A percentile compares a stretch with the other conserved stretches of the same genome.
Conservation (phyloP, 2,888 invertebrate species). For the Oscheius onirici region DNA sequence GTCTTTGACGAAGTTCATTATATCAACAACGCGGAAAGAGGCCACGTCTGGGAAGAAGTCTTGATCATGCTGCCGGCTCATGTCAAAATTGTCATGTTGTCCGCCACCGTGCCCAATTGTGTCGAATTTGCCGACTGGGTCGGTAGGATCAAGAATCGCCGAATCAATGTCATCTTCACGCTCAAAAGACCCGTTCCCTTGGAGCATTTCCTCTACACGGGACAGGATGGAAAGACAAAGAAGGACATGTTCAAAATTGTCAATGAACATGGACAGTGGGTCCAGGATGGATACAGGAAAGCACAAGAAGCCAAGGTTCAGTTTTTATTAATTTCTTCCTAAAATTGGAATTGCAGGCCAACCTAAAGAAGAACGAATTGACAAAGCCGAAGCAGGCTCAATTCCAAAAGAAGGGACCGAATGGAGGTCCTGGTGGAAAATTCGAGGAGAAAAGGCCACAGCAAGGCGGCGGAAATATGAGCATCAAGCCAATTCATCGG, state of each 20-base stretch:
- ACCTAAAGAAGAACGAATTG: slow-evolving; percentile 14
- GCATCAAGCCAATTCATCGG: not conserved
- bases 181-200: slow-evolving; percentile 92
- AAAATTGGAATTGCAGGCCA: slow-evolving; percentile 1
- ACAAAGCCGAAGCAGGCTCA: not conserved
- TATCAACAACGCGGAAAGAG: slow-evolving; percentile 94
- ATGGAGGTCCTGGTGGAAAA: slow-evolving; percentile 15
- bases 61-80: slow-evolving; percentile 92
- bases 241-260: slow-evolving; percentile 77
- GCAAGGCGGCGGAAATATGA: slow-evolving; percentile 2
- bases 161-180: slow-evolving; percentile 91
- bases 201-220: slow-evolving; percentile 82
- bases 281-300: slow-evolving; percentile 62
- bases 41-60: slow-evolving; percentile 99
- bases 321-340: not conserved
- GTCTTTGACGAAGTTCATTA: slow-evolving; percentile 99
- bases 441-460: not conserved
- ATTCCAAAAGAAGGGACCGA: slow-evolving; percentile 15
- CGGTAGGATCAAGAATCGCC: slow-evolving; percentile 79
- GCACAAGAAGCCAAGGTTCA: slow-evolving; percentile 50
- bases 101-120: slow-evolving; percentile 97
- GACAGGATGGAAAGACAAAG: slow-evolving; percentile 72
- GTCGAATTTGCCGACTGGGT: slow-evolving; percentile 86
- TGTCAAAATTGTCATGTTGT: slow-evolving; percentile 93
- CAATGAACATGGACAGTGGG: slow-evolving; percentile 82